Evolutionary conservation across 2,797 vertebrate genomes (phyloP), one percentile per base, ranked within the genome.

Genomic region (Eidolon dupreanum): DNA sequence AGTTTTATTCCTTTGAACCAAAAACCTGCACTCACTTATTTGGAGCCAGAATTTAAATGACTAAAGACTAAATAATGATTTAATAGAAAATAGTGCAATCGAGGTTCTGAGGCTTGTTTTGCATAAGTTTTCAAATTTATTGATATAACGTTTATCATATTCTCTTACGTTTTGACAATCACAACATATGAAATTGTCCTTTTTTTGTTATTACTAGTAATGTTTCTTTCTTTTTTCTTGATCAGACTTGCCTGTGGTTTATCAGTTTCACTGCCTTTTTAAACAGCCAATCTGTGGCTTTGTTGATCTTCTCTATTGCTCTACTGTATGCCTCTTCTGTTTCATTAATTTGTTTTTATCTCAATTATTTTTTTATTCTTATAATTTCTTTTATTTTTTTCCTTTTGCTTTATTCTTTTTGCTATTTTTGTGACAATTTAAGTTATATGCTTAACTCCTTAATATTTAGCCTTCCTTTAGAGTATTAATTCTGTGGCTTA

Each of bases 1-100:
- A 53, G 15, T 61, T 87, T 94, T 93, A 82, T 77, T 95, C 5
- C 17, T 93, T 94, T 95, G 65, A 90, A 59, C 26, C 16, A 36
- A 6, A 68, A 38, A 22, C 63, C 15, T 74, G 38, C 61, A 68
- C 43, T 79, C 6, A 81, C 5, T 73, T 22, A 46, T 79, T 96
- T 95, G 63, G 63, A 96, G 38, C 38, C 43, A 68, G 43, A 88
- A 38, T 49, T 73, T 61, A 57, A 74, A 61, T 79, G 33, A 78
- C 10, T 95, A 65, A 57, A 36, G 33, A 78, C 10, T 95, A 65
- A 57, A 36, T 92, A 78, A 71, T 33, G 92, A 41, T 49, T 85
- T 61, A 90, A 26, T 88, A 83, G 55, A 53, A 93, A 73, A 57
- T 22, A 68, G 12, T 71, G 0, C 15, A 41, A 2, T 88, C 59